Percentiles rank a stretch among this genome's conserved stretches.
Conservation (phyloP, 2,888 invertebrate species). For the Mycogona germanica region DNA sequence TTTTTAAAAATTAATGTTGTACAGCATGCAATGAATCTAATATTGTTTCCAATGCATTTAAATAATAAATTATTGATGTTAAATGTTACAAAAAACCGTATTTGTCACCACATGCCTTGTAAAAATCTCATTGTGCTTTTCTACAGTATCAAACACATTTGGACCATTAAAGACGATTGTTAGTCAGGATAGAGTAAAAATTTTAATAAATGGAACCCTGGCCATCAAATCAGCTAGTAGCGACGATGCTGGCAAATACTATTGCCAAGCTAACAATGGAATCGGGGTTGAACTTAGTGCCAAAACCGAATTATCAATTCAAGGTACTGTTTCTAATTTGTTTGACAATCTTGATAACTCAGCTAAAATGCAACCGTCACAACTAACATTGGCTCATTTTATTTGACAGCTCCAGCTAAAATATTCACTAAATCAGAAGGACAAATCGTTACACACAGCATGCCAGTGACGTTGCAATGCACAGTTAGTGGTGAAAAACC, state of each 20-base stretch:
- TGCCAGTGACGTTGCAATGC: constrained; percentile 1
- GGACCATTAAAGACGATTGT: not conserved
- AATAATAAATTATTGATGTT: too few species aligned
- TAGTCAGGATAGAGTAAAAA: not conserved
- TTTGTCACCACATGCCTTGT: too few species aligned
- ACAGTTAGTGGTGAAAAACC: constrained; percentile 1
- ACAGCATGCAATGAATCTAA: not conserved
- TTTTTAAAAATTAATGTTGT: not conserved
- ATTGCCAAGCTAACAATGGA: constrained; percentile 34
- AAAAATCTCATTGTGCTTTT: too few species aligned
- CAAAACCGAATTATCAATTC: constrained; percentile 32
- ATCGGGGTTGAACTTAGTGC: constrained; percentile 34
- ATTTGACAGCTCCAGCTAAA: not conserved
- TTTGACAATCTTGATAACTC: too few species aligned
- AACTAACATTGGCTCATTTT: not conserved
- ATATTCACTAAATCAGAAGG: not conserved
- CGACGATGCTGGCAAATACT: constrained; percentile 32
- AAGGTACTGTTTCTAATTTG: too few species aligned
- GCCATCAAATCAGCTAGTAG: constrained; percentile 43
- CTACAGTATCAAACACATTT: not conserved
- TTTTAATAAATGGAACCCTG: constrained; percentile 31
- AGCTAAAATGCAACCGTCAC: too few species aligned
- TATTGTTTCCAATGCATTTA: too few species aligned
- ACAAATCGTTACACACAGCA: not conserved
- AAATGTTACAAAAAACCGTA: too few species aligned